A percentile compares a stretch with the other conserved stretches of the same genome.
Evolutionary conservation across 2,888 invertebrate species (phyloP).

Genomic region (Melieria omissa): DNA sequence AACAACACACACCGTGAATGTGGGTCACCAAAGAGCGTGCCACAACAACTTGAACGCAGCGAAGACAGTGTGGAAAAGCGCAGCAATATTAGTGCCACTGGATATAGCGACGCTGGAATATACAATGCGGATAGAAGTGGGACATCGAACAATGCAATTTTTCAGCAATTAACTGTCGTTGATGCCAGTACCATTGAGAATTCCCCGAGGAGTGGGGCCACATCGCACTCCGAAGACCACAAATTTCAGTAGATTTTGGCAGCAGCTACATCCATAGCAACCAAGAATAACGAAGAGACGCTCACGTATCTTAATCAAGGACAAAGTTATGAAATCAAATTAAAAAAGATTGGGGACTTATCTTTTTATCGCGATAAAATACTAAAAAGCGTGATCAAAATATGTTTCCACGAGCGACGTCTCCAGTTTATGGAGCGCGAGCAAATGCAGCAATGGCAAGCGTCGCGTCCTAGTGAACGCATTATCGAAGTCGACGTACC

Average conservation of each 20-base stretch:
- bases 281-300: slow-evolving; percentile 94
- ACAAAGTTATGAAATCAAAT: slow-evolving; percentile 95
- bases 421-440: slow-evolving; percentile 95
- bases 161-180: slow-evolving; percentile 47
- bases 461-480: slow-evolving; percentile 88
- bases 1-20: slow-evolving; percentile 51
- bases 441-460: slow-evolving; percentile 92
- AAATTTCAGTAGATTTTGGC: slow-evolving; percentile 93
- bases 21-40: slow-evolving; percentile 54
- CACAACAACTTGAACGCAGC: slow-evolving; percentile 51
- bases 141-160: slow-evolving; percentile 43
- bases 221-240: slow-evolving; percentile 55
- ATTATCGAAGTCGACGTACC: slow-evolving; percentile 95
- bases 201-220: slow-evolving; percentile 25
- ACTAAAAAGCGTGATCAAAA: slow-evolving; percentile 80
- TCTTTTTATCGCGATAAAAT: slow-evolving; percentile 87
- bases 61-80: slow-evolving; percentile 31
- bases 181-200: slow-evolving; percentile 54
- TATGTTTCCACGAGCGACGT: slow-evolving; percentile 95
- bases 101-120: slow-evolving; percentile 38
- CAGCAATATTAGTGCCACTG: slow-evolving; percentile 32
- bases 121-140: slow-evolving; percentile 18
- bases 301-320: slow-evolving; percentile 97
- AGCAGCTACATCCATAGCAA: slow-evolving; percentile 97
- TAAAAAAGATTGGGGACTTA: slow-evolving; percentile 93